Conservation (phyloP, 2,113 vertebrate genomes). For the Ciconia maguari region DNA sequence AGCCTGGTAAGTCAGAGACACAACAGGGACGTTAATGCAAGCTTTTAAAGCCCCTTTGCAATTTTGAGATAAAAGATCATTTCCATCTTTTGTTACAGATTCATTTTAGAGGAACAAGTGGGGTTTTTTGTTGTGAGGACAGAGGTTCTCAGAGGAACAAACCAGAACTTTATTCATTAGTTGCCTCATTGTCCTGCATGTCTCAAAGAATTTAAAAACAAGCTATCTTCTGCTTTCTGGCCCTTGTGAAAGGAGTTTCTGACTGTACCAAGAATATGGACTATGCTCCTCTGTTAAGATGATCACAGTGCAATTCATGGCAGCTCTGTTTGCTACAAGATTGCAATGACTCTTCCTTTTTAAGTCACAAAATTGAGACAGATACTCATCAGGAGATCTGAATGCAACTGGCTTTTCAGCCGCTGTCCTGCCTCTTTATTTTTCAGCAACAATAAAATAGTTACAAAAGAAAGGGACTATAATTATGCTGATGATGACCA, state of each 20-base stretch:
- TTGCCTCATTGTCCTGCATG: not conserved
- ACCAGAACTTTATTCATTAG: not conserved
- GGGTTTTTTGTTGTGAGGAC: not conserved
- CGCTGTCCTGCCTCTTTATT: not conserved
- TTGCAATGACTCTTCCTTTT: not conserved
- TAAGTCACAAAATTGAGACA: not conserved
- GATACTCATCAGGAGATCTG: not conserved
- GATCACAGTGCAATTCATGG: not conserved
- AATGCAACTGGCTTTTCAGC: not conserved
- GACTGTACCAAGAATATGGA: not conserved
- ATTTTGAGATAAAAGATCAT: not conserved
- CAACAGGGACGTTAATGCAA: not conserved
- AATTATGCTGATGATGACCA: not conserved
- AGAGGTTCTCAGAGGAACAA: not conserved
- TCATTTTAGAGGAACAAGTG: not conserved
- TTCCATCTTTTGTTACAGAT: not conserved
- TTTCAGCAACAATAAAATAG: not conserved
- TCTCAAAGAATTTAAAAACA: not conserved
- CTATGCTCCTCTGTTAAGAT: not conserved
- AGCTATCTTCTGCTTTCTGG: not conserved
- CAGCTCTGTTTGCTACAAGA: not conserved
- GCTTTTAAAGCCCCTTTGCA: not conserved
- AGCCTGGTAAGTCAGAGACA: not conserved
- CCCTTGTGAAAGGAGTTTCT: not conserved
- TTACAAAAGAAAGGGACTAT: not conserved